These are phyloP conservation scores for Apoderus coryli DNA, from an alignment of 2,888 invertebrate genomes.

Conservation along the genomic window DNA sequence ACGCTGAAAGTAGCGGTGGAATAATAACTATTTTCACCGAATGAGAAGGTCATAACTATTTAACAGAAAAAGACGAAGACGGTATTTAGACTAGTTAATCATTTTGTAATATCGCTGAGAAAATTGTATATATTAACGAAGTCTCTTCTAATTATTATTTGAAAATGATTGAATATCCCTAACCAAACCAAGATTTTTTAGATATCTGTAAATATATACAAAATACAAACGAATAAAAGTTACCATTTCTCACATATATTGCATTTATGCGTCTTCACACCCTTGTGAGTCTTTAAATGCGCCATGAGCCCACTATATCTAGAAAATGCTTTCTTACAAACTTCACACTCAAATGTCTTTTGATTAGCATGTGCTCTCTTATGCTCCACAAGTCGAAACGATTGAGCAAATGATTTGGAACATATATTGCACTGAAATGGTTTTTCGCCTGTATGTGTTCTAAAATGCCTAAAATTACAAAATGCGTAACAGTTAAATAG, in stretches of 20 bases:
- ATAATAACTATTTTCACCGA: no score
- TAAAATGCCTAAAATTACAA: conserved; percentile 26
- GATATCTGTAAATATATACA: no score
- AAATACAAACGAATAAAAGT: conserved; percentile 8
- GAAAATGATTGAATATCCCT: no score
- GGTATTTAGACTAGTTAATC: no score
- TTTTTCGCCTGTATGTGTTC: conserved; percentile 32
- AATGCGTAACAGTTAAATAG: no score
- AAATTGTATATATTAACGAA: no score
- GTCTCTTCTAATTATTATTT: no score
- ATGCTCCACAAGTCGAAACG: conserved; percentile 30
- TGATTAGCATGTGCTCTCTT: conserved; percentile 31
- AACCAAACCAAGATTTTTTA: no score
- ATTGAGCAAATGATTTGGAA: conserved; percentile 26
- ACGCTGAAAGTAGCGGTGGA: no score
- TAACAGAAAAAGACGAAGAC: no score
- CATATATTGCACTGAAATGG: conserved; percentile 32
- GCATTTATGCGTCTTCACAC: conserved; percentile 30
- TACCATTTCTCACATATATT: conserved; percentile 32
- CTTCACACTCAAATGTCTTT: conserved; percentile 29
- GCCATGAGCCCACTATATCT: conserved; percentile 29
- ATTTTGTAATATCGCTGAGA: no score
- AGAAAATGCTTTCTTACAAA: conserved; percentile 32
- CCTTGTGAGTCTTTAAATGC: conserved; percentile 31
- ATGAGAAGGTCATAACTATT: no score